These are phyloP conservation scores for Hiodon alosoides DNA, from an alignment of 2,113 vertebrate genomes.

Conservation along the genomic window DNA sequence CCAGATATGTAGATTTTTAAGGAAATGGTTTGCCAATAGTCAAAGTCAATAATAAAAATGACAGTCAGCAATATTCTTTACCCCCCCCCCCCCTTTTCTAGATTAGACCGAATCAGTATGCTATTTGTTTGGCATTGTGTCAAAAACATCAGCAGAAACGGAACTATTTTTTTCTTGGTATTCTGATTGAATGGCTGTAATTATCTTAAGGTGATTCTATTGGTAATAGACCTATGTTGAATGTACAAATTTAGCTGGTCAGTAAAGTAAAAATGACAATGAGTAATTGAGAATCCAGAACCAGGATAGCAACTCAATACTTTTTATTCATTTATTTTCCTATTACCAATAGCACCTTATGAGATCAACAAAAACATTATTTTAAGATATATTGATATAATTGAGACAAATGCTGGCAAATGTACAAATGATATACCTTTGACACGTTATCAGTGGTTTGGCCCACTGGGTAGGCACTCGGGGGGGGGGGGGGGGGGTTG, in stretches of 20 bases:
- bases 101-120: neutral
- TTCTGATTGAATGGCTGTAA: neutral
- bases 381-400: no score
- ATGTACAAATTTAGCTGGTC: neutral
- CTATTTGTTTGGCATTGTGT: neutral
- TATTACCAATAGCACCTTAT: neutral
- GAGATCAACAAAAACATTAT: no score
- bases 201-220: neutral
- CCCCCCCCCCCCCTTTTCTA: neutral
- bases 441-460: no score
- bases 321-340: neutral
- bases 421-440: no score
- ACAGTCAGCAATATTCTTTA: neutral
- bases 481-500: no score
- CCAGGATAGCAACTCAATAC: neutral
- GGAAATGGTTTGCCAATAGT: no score
- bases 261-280: neutral
- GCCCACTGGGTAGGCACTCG: no score
- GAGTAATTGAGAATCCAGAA: neutral
- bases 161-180: neutral
- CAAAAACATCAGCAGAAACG: neutral
- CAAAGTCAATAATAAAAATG: no score
- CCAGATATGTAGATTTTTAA: no score
- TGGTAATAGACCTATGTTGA: constrained; percentile 9
- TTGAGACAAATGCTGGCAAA: no score